phyloP scores from a whole-genome alignment of 2,888 invertebrate genomes.

The Parnassius smintheus region DNA sequence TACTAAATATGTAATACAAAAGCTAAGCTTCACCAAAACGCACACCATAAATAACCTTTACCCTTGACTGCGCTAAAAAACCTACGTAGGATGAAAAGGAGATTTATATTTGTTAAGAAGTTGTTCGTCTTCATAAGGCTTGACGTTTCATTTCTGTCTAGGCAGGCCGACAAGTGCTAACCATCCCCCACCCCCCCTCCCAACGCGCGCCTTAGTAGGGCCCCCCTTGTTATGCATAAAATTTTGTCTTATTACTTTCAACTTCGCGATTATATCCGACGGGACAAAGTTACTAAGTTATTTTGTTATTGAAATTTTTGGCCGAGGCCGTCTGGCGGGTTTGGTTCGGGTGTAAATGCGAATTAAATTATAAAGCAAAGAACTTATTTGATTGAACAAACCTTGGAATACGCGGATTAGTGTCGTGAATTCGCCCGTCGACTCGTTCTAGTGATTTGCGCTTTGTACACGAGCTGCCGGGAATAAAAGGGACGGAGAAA shows the following conservation, averaged over 20 bases:
- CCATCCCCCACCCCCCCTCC: slow-evolving; percentile 48
- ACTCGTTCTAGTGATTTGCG: slow-evolving; percentile 47
- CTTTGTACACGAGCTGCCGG: slow-evolving; percentile 42
- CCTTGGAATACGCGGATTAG: slow-evolving; percentile 68
- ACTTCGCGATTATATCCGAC: slow-evolving; percentile 80
- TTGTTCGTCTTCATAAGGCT: slow-evolving; percentile 78
- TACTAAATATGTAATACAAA: neutral
- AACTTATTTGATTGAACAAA: slow-evolving; percentile 77
- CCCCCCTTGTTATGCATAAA: slow-evolving; percentile 79
- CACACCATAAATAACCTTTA: slow-evolving; percentile 65
- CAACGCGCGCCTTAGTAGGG: slow-evolving; percentile 44
- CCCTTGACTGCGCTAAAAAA: slow-evolving; percentile 56
- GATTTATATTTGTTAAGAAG: slow-evolving; percentile 79
- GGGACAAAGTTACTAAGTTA: slow-evolving; percentile 76
- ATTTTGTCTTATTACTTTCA: slow-evolving; percentile 80
- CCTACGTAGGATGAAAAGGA: slow-evolving; percentile 62
- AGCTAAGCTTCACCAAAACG: slow-evolving; percentile 38
- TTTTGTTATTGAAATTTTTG: slow-evolving; percentile 81
- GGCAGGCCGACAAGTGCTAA: slow-evolving; percentile 74
- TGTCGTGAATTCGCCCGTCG: slow-evolving; percentile 61
- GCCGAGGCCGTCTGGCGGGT: slow-evolving; percentile 53
- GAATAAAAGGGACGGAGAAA: slow-evolving; percentile 43
- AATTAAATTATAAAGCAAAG: slow-evolving; percentile 73
- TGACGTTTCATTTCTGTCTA: slow-evolving; percentile 79
- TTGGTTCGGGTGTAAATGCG: slow-evolving; percentile 75